phyloP scores from a whole-genome alignment of 2,888 invertebrate species.

The Diachrysia chrysitis region DNA sequence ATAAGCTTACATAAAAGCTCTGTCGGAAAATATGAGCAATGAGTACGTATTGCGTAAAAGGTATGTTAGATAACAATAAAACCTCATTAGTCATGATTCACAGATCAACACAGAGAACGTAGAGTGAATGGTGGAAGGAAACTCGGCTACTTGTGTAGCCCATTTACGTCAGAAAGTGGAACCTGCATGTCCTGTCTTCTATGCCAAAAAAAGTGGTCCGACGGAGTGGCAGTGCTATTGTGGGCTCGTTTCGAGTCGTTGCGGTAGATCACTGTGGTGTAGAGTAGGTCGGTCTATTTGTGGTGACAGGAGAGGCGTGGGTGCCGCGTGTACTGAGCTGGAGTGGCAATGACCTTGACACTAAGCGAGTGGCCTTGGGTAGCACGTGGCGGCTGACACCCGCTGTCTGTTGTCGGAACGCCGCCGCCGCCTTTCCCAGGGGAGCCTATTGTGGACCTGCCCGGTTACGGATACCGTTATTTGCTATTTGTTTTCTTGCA shows the following conservation, averaged over 20 bases:
- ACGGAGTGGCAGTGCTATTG: slow-evolving; percentile 48
- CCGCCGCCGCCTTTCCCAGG: slow-evolving; percentile 89
- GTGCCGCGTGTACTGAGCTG: slow-evolving; percentile 88
- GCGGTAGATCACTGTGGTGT: slow-evolving; percentile 79
- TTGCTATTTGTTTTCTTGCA: slow-evolving; percentile 47
- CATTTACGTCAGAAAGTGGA: slow-evolving; percentile 29
- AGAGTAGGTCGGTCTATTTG: slow-evolving; percentile 87
- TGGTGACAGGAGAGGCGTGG: slow-evolving; percentile 89
- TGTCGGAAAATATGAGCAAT: slow-evolving; percentile 30
- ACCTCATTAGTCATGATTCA: slow-evolving; percentile 1
- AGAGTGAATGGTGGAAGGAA: slow-evolving; percentile 10
- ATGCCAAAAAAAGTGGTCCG: slow-evolving; percentile 57
- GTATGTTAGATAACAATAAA: slow-evolving; percentile 35
- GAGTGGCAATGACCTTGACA: slow-evolving; percentile 90
- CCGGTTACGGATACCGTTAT: slow-evolving; percentile 67
- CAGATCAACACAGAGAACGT: background rate
- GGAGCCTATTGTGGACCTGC: slow-evolving; percentile 87
- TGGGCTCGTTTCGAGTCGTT: slow-evolving; percentile 73
- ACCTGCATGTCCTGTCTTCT: slow-evolving; percentile 50
- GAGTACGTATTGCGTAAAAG: slow-evolving; percentile 35
- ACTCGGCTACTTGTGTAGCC: slow-evolving; percentile 23
- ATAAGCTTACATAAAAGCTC: slow-evolving; percentile 37
- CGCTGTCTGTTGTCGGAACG: slow-evolving; percentile 89
- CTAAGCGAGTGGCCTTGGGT: slow-evolving; percentile 89
- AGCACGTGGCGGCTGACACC: slow-evolving; percentile 89